Conservation (phyloP, 2,113 vertebrate genomes). For the Peromyscus polionotus region DNA sequence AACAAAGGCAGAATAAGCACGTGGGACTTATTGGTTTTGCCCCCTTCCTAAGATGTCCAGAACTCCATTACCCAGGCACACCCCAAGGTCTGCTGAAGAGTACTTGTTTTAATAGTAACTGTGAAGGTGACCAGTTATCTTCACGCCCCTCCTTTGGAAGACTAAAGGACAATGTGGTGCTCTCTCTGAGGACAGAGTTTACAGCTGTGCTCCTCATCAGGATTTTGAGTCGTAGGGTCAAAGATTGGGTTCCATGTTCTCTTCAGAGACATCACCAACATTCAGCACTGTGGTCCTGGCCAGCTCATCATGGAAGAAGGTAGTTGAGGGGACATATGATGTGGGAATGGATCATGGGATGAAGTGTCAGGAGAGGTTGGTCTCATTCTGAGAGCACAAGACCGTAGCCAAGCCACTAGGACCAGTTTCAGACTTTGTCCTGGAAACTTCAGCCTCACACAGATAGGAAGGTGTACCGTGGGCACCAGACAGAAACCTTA, state of each 20-base stretch:
- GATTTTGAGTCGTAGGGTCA: neutral
- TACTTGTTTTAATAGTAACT: neutral
- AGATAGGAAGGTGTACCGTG: neutral
- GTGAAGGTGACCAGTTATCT: neutral
- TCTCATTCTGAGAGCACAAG: neutral
- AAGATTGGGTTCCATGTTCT: neutral
- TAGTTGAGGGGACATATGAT: neutral
- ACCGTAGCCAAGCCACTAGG: neutral
- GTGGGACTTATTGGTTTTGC: too few species aligned
- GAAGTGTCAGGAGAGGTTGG: neutral
- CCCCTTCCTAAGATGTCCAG: neutral
- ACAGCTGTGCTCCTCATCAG: neutral
- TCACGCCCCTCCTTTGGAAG: neutral
- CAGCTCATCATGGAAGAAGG: neutral
- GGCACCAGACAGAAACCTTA: neutral
- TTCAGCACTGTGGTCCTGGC: neutral
- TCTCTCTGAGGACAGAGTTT: too few species aligned
- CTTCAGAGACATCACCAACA: neutral
- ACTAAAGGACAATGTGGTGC: neutral
- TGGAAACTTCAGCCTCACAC: neutral
- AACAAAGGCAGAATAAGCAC: neutral
- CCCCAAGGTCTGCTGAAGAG: neutral
- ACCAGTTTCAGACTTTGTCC: neutral
- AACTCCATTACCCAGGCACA: neutral
- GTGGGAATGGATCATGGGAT: neutral